phyloP scores from a whole-genome alignment of 2,113 vertebrate genomes.

The Lamprotornis superbus region DNA sequence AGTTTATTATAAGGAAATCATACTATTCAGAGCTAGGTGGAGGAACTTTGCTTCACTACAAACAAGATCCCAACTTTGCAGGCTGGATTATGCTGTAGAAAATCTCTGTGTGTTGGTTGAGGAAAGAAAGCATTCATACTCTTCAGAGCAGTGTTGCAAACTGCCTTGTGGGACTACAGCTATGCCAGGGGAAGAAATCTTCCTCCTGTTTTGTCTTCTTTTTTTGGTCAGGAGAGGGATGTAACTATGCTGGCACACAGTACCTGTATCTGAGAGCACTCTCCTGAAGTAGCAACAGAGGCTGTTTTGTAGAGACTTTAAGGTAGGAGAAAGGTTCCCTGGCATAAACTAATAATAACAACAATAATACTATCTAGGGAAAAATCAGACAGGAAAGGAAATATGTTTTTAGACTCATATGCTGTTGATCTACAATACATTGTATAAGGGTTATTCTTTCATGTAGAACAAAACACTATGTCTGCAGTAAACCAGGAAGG shows the following conservation, averaged over 20 bases:
- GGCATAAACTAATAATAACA: neutral
- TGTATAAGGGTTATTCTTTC: neutral
- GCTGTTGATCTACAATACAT: neutral
- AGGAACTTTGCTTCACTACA: neutral
- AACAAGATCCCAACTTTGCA: neutral
- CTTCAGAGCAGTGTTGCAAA: neutral
- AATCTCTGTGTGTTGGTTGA: neutral
- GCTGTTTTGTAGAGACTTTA: neutral
- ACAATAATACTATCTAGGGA: neutral
- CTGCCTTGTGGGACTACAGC: neutral
- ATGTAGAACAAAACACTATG: neutral
- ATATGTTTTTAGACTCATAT: neutral
- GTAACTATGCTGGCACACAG: neutral
- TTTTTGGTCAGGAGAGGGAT: neutral
- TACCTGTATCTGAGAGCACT: accelerated
- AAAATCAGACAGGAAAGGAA: neutral
- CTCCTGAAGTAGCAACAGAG: neutral
- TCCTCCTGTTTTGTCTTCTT: neutral
- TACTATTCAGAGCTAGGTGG: neutral
- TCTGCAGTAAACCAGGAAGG: neutral
- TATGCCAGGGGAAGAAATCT: neutral
- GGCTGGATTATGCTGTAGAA: neutral
- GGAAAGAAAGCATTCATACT: accelerated
- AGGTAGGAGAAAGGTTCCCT: neutral
- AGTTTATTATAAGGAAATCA: neutral